Base-by-base conservation (phyloP, 2,888 invertebrate species). In the Andrena trimmerana region DNA sequence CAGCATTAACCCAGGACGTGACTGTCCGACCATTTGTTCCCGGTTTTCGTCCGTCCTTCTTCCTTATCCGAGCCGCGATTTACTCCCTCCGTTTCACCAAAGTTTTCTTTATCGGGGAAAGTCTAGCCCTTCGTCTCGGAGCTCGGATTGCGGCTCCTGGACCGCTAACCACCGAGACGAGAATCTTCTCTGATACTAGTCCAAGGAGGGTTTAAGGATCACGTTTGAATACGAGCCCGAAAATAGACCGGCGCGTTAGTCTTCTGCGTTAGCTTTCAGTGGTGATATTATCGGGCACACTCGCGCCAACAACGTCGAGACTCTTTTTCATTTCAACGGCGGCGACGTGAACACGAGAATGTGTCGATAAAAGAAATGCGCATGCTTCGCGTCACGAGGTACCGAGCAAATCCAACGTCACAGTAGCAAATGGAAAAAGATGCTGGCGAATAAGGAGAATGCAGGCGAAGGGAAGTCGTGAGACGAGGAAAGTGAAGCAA, bases 1-100 rank as follows among this genome's bases (percentile, higher is more conserved):
- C 92, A 89, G 91, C 92, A 91, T 92, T 92, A 92, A 92, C 90
- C 89, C 89, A 88, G 87, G 88, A 91, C 92, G 92, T 92, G 92
- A 92, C 92, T 87, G 89, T 87, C 90, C 85, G 87, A 77, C 81
- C 81, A 81, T 88, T 88, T 76, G 80, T 85, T 87, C 86, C 84
- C 73, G 79, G 66, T 77, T 89, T 89, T 83, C 78, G 83, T 81
- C 54, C 76, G 85, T 84, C 86, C 68, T 75, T 83, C 81, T 74
- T 65, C 24, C 76, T 84, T 85, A 74, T 81, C 83, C 77, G 70
- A 68, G 42, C 48, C 60, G 69, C 79, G 77, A 85, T 81, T 86
- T 67, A 68, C 74, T 71, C 68, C 66, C 57, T 31, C 57, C 33
- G 50, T 63, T 52, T 36, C 70, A 33, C 57, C 78, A 16, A 67